Percentiles rank a stretch among this genome's conserved stretches.
Evolutionary conservation across 2,797 vertebrate genomes (phyloP).

Genomic region (Pangasius sanitwongsei): DNA sequence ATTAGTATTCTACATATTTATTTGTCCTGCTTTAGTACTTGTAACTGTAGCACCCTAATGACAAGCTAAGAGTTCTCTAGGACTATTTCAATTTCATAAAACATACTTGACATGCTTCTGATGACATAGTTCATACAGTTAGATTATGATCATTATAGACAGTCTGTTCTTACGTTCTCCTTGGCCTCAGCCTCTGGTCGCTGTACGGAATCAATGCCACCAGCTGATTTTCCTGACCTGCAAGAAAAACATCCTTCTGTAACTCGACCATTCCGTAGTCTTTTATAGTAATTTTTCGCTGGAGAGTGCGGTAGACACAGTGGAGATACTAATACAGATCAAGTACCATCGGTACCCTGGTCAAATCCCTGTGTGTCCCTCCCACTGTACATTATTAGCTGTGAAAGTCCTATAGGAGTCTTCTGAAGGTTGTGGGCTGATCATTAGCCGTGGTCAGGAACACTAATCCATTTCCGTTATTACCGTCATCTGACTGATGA

Average conservation of each 20-base stretch:
- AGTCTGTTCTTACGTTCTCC: conserved; percentile 89
- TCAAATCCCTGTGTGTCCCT: neutral
- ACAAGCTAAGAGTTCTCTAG: neutral
- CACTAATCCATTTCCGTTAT: neutral
- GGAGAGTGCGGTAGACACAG: neutral
- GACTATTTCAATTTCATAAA: neutral
- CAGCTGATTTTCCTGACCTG: conserved; percentile 97
- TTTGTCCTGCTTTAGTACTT: neutral
- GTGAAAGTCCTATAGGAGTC: neutral
- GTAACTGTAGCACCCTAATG: neutral
- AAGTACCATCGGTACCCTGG: neutral
- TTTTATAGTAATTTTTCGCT: neutral
- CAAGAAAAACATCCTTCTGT: conserved; percentile 17
- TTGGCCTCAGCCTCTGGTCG: conserved; percentile 92
- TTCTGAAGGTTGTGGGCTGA: neutral
- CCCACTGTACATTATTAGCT: neutral
- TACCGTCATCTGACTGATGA: neutral
- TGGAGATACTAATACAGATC: neutral
- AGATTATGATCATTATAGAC: neutral
- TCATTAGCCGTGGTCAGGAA: neutral
- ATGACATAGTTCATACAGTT: neutral
- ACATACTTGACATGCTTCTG: neutral
- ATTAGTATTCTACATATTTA: neutral
- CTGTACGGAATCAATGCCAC: conserved; percentile 98
- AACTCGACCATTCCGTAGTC: neutral